These are phyloP conservation scores for Osedax frankpressi DNA, from an alignment of 2,888 invertebrate genomes.

Conservation along the genomic window DNA sequence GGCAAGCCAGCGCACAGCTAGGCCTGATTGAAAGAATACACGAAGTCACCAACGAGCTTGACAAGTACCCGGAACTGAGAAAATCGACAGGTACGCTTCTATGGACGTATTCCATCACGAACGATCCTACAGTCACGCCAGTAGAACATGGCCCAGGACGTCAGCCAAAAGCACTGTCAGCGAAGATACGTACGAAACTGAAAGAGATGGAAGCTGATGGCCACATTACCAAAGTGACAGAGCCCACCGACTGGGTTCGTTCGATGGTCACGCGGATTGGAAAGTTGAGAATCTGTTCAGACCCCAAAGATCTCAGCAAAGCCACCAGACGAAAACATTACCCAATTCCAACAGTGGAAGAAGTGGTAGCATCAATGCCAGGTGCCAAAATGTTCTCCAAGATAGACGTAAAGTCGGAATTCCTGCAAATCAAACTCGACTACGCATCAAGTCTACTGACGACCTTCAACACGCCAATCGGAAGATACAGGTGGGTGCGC, in stretches of 20 bases:
- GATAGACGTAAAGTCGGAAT: constrained; percentile 29
- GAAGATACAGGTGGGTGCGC: constrained; percentile 27
- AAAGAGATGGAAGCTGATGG: constrained; percentile 27
- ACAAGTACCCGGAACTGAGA: constrained; percentile 11
- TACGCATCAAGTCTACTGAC: constrained; percentile 27
- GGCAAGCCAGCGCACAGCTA: too few relatives aligned
- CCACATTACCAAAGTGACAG: constrained; percentile 24
- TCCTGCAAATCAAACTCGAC: constrained; percentile 28
- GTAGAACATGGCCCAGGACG: constrained; percentile 9
- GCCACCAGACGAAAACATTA: constrained; percentile 26
- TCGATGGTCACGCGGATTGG: constrained; percentile 28
- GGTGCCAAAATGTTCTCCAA: constrained; percentile 28
- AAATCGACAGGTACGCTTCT: background rate
- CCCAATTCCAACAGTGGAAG: constrained; percentile 29
- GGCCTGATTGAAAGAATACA: constrained; percentile 5
- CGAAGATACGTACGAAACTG: constrained; percentile 24
- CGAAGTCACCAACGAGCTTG: constrained; percentile 7
- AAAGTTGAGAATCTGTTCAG: constrained; percentile 28
- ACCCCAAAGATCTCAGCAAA: constrained; percentile 27
- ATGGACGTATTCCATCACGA: too few relatives aligned
- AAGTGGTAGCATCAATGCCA: constrained; percentile 26
- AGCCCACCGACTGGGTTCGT: constrained; percentile 29
- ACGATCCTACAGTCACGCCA: background rate
- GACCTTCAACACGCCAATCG: constrained; percentile 30
- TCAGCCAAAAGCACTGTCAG: constrained; percentile 21